Evolutionary conservation across 2,113 vertebrate genomes (phyloP).

Genomic region (Mesembrinibis cayennensis): DNA sequence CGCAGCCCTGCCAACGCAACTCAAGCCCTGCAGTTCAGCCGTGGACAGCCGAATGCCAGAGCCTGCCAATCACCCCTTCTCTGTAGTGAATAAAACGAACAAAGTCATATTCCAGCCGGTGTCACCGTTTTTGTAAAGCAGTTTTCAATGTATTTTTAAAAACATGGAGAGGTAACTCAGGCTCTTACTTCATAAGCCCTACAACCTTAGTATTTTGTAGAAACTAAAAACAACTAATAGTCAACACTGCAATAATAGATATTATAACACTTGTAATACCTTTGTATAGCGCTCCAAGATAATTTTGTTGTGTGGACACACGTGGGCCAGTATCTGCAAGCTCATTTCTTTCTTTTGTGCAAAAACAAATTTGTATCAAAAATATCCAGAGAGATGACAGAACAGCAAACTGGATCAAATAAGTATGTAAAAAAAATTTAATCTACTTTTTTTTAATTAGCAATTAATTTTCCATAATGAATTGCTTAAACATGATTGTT

Average conservation of each 20-base stretch:
- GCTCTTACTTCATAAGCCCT: background rate
- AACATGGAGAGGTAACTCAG: background rate
- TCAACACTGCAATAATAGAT: background rate
- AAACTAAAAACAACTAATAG: background rate
- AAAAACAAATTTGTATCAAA: background rate
- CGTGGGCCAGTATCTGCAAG: background rate
- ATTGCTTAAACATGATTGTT: background rate
- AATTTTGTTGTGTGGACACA: background rate
- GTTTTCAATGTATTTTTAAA: background rate
- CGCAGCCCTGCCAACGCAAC: slow-evolving; percentile 17
- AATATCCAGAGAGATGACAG: background rate
- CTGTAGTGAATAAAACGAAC: background rate
- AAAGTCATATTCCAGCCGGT: background rate
- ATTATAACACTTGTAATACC: background rate
- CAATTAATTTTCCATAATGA: background rate
- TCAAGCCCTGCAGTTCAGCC: slow-evolving; percentile 29
- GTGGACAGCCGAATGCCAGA: background rate
- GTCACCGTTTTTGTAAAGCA: background rate
- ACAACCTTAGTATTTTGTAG: background rate
- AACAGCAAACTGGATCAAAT: background rate
- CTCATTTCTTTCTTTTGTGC: background rate
- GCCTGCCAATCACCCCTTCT: slow-evolving; percentile 22
- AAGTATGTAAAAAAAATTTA: background rate
- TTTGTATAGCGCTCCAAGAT: background rate
- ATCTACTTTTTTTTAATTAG: background rate